Evolutionary conservation across 2,113 vertebrate genomes (phyloP).

Genomic region (Stercorarius parasiticus): DNA sequence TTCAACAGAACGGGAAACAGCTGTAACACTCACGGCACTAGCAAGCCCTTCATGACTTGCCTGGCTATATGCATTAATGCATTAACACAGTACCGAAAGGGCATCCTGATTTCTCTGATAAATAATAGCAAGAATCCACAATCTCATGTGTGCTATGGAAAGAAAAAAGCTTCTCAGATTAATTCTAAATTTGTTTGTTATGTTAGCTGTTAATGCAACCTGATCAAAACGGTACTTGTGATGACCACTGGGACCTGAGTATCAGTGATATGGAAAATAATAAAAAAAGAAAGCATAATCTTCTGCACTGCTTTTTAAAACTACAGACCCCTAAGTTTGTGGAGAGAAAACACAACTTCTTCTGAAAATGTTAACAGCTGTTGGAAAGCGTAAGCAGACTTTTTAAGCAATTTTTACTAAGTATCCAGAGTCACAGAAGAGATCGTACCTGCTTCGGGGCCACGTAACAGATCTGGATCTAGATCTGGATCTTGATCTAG

Average conservation of each 20-base stretch:
- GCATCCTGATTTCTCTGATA: neutral
- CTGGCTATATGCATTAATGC: neutral
- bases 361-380: neutral
- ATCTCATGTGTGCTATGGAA: neutral
- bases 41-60: neutral
- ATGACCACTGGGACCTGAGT: fast-evolving
- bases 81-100: neutral
- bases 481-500: constrained; percentile 82
- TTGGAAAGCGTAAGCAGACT: neutral
- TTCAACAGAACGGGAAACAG: neutral
- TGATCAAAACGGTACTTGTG: neutral
- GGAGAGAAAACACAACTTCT: neutral
- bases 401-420: neutral
- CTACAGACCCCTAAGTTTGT: neutral
- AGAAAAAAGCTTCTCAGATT: neutral
- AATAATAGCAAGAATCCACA: neutral
- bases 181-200: neutral
- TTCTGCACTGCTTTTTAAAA: neutral
- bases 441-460: constrained; percentile 82
- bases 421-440: neutral
- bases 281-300: neutral
- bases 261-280: neutral
- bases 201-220: neutral
- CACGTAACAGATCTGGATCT: constrained; percentile 82
- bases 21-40: neutral